A percentile compares a stretch with the other conserved stretches of the same genome.
These are phyloP conservation scores for Cetonia aurata DNA, from an alignment of 2,888 invertebrate genomes.

Conservation along the genomic window DNA sequence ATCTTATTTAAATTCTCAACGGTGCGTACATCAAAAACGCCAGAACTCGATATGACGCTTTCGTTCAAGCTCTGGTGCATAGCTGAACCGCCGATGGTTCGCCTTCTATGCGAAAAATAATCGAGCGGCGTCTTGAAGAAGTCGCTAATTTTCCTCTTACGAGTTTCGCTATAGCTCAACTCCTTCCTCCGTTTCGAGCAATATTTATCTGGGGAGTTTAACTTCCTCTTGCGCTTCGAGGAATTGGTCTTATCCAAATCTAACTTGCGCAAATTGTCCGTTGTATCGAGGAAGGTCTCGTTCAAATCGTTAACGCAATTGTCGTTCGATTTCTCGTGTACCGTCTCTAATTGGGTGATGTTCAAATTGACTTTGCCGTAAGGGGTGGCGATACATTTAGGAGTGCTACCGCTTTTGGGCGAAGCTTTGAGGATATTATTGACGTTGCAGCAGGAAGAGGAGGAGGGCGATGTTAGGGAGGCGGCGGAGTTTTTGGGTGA, in stretches of 20 bases:
- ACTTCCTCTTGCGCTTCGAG: constrained; percentile 56
- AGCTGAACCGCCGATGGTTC: constrained; percentile 61
- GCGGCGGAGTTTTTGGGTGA: constrained; percentile 63
- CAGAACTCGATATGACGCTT: constrained; percentile 62
- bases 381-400: constrained; percentile 39
- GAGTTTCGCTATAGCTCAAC: constrained; percentile 60
- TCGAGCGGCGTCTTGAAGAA: constrained; percentile 64
- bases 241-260: constrained; percentile 51
- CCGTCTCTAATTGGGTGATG: constrained; percentile 54
- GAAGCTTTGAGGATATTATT: constrained; percentile 55
- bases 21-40: constrained; percentile 62
- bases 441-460: constrained; percentile 62
- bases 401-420: constrained; percentile 43
- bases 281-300: constrained; percentile 47
- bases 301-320: constrained; percentile 48
- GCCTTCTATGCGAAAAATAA: constrained; percentile 63
- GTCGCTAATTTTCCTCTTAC: constrained; percentile 59
- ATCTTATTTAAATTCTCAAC: constrained; percentile 58
- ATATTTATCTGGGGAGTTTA: constrained; percentile 55
- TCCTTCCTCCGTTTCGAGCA: constrained; percentile 55
- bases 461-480: constrained; percentile 52
- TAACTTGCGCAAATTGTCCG: constrained; percentile 47
- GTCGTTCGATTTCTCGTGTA: constrained; percentile 60
- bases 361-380: constrained; percentile 32
- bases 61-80: constrained; percentile 59